These are phyloP conservation scores for Hypanus sabinus DNA, from an alignment of 2,113 vertebrate species.

Conservation along the genomic window DNA sequence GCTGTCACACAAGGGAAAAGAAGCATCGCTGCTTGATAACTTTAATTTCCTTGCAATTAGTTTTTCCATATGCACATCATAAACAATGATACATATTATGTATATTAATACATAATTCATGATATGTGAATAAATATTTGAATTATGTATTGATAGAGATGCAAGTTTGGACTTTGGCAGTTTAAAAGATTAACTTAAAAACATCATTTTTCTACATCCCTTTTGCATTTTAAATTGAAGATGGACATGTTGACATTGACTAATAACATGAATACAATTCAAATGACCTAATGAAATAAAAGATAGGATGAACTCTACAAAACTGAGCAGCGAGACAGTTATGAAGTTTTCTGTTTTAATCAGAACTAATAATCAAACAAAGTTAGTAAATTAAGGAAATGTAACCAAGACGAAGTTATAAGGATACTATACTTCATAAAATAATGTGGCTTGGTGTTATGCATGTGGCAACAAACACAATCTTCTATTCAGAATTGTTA, in stretches of 20 bases:
- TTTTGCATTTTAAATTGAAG: background rate
- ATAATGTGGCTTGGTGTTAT: background rate
- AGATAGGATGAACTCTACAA: background rate
- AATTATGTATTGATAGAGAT: background rate
- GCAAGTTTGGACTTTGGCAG: background rate
- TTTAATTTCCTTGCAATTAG: background rate
- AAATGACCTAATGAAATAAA: background rate
- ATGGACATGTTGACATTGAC: background rate
- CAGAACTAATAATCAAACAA: no score
- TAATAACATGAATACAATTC: background rate
- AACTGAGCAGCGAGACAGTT: background rate
- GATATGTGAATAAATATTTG: no score
- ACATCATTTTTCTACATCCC: background rate
- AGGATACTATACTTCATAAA: background rate
- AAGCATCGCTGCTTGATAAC: background rate
- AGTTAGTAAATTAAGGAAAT: background rate
- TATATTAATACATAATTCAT: no score
- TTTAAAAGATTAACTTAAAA: background rate
- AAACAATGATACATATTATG: background rate
- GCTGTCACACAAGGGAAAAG: background rate
- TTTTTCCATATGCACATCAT: background rate
- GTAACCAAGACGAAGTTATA: background rate
- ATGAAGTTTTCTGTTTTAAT: no score
- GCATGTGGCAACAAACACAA: background rate
- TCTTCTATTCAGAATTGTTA: background rate